Percentiles rank a stretch among this genome's conserved stretches.
phyloP scores from a whole-genome alignment of 2,888 invertebrate genomes.

The Carcina quercana region DNA sequence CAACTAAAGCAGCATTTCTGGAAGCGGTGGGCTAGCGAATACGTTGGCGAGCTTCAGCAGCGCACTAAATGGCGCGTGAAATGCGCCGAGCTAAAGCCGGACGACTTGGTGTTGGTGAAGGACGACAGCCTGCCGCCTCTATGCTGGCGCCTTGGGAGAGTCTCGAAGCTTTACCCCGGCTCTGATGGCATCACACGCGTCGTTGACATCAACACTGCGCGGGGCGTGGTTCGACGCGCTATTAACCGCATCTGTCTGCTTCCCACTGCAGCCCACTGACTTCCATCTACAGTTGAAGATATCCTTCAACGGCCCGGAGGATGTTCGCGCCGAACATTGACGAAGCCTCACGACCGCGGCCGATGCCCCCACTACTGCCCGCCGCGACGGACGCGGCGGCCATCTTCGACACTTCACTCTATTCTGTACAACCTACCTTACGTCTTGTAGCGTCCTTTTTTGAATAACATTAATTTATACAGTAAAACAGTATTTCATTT shows the following conservation, averaged over 20 bases:
- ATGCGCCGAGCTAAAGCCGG: neutral
- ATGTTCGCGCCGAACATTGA: too few species aligned
- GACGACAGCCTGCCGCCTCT: conserved; percentile 14
- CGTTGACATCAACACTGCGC: conserved; percentile 8
- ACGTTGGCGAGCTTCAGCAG: conserved; percentile 12
- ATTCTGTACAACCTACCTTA: too few species aligned
- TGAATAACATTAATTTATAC: too few species aligned
- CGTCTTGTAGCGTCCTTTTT: too few species aligned
- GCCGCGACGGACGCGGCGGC: too few species aligned
- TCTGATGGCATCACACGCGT: conserved; percentile 11
- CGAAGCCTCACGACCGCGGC: too few species aligned
- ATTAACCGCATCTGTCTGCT: conserved; percentile 7
- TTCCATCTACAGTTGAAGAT: too few species aligned
- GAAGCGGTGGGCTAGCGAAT: conserved; percentile 13
- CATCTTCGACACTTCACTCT: too few species aligned
- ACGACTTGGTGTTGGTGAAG: conserved; percentile 1
- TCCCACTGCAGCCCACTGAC: too few species aligned
- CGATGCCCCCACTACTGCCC: too few species aligned
- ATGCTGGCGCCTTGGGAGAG: conserved; percentile 14
- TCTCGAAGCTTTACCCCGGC: conserved; percentile 11
- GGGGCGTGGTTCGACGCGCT: conserved; percentile 2
- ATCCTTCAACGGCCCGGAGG: too few species aligned
- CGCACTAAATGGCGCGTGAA: conserved; percentile 9
- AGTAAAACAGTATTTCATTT: too few species aligned
- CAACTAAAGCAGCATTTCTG: conserved; percentile 13